Evolutionary conservation across 2,888 invertebrate species (phyloP).

Genomic region (Tipula confusa): DNA sequence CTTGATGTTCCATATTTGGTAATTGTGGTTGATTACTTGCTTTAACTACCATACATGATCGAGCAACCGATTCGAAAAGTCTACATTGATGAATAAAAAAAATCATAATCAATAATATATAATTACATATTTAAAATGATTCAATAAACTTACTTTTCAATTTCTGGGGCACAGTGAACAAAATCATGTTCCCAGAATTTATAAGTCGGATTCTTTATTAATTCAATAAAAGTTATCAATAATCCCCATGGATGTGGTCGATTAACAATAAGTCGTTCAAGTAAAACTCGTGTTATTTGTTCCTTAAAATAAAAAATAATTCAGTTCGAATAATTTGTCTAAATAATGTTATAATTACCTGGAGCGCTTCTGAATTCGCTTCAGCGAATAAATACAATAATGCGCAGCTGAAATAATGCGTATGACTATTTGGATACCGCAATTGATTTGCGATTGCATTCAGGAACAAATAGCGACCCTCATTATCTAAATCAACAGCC

Average conservation of each 20-base stretch:
- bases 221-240: conserved; percentile 96
- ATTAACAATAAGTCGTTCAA: conserved; percentile 96
- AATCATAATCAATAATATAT: background rate
- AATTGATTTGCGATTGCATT: conserved; percentile 99
- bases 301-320: conserved; percentile 52
- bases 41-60: conserved; percentile 90
- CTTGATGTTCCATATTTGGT: conserved; percentile 42
- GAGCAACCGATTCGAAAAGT: conserved; percentile 92
- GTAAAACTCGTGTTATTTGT: conserved; percentile 92
- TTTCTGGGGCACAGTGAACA: conserved; percentile 98
- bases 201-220: conserved; percentile 97
- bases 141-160: conserved; percentile 80
- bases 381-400: conserved; percentile 95
- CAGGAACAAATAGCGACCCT: conserved; percentile 91
- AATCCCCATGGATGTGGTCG: conserved; percentile 99
- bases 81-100: conserved; percentile 52
- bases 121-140: background rate
- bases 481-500: conserved; percentile 95
- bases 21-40: conserved; percentile 54
- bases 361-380: conserved; percentile 94
- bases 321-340: background rate
- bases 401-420: conserved; percentile 98
- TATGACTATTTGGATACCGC: conserved; percentile 98
- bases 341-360: conserved; percentile 47
- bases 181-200: conserved; percentile 99